Evolutionary conservation across 1,140 invertebrate genomes (phyloP), one percentile per base, ranked within the genome.

Genomic region (Venturia canescens): DNA sequence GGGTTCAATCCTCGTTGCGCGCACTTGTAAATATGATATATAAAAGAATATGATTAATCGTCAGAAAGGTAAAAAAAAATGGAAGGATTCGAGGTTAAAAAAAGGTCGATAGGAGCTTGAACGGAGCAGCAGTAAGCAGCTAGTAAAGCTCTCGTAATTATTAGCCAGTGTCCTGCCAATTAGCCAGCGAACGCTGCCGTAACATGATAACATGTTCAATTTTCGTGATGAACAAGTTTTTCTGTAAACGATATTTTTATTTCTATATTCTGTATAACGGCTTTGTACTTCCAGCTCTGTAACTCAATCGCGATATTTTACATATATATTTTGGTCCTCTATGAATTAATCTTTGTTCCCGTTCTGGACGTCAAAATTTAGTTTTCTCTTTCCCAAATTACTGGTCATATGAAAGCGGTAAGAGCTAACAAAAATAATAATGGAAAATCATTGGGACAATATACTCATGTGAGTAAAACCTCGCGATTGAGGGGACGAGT

Each of bases 131-230:
- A n/a, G 57, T 21, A 63, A 63, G 21, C 57, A 63, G 57, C 57
- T 21, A 63, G 57, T 63, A 63, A 63, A n/a, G 18, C 3, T 63
- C 57, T 63, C 57, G 57, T 63, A 63, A 34, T 34, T 34, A 63
- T 63, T 63, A 63, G 57, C 57, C 57, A 63, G 57, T 21, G 57
- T 63, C 57, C 57, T 63, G 57, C 57, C 57, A 63, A 63, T 63
- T 63, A 63, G 71, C 79, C 78, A 85, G 81, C 79, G 82, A 84
- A 83, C 83, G 85, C 85, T 86, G 83, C 83, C 83, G 83, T 85
- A 34, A 34, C 83, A 86, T 78, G 84, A 83, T 84, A 84, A 83
- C 4, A 63, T 21, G 57, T 9, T 63, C 23, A 21, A 23, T 63
- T 63, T 29, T 29, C 34, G 50, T 77, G 44, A 18, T 4, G 44